These are phyloP conservation scores for Syngnathus rostellatus DNA, from an alignment of 2,797 vertebrate genomes.

Conservation along the genomic window DNA sequence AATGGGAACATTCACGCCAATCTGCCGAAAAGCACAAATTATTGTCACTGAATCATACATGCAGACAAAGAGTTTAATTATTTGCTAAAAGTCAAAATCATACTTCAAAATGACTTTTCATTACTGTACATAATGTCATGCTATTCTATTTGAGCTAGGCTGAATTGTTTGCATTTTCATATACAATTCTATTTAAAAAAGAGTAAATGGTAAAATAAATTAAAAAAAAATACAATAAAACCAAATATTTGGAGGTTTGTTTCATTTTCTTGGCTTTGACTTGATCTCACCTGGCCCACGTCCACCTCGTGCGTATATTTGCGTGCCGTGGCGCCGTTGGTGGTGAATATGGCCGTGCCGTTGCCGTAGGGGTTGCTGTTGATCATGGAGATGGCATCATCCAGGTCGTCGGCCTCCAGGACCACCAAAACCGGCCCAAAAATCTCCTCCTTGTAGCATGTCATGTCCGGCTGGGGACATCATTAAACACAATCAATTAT, in stretches of 20 bases:
- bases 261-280: no score
- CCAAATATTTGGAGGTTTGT: no score
- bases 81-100: no score
- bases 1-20: conserved; percentile 95
- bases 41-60: neutral
- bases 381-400: conserved; percentile 86
- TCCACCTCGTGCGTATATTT: conserved; percentile 94
- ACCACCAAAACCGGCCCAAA: conserved; percentile 93
- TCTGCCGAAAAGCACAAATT: conserved; percentile 51
- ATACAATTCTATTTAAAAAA: no score
- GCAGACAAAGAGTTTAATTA: no score
- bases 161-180: no score
- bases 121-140: no score
- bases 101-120: no score
- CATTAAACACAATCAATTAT: neutral
- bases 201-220: no score
- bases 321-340: conserved; percentile 90
- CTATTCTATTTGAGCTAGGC: no score
- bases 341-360: conserved; percentile 96
- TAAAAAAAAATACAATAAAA: neutral
- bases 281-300: conserved; percentile 85
- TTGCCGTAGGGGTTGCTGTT: conserved; percentile 93
- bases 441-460: conserved; percentile 93
- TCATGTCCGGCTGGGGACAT: conserved; percentile 79
- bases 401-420: conserved; percentile 80